phyloP scores from a whole-genome alignment of 2,888 invertebrate species.

The Anoncus sp. region DNA sequence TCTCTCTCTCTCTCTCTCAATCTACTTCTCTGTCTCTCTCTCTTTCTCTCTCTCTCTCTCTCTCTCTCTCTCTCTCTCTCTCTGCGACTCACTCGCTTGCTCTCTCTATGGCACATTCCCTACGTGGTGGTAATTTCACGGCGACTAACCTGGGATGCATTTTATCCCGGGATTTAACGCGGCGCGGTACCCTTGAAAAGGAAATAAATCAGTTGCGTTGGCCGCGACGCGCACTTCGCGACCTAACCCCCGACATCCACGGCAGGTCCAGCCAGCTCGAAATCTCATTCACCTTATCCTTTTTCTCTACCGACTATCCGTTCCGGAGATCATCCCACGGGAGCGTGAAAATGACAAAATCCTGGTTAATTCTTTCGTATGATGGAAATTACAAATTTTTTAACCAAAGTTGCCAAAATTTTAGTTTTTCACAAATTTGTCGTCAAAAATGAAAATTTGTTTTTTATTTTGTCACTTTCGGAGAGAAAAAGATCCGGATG shows the following conservation, averaged over 20 bases:
- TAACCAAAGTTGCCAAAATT: no score
- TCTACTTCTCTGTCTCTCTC: slow-evolving; percentile 41
- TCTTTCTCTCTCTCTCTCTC: slow-evolving; percentile 35
- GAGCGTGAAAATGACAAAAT: slow-evolving; percentile 30
- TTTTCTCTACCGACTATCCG: neutral
- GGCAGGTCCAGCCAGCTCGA: neutral
- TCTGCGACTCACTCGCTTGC: slow-evolving; percentile 54
- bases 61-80: slow-evolving; percentile 32
- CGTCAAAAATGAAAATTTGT: no score
- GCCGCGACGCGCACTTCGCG: slow-evolving; percentile 28
- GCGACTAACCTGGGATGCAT: slow-evolving; percentile 75
- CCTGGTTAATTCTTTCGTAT: slow-evolving; percentile 16
- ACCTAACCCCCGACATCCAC: no score
- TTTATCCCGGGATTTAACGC: slow-evolving; percentile 69
- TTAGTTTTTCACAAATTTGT: no score
- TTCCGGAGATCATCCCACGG: slow-evolving; percentile 30
- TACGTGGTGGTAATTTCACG: slow-evolving; percentile 76
- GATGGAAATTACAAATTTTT: slow-evolving; percentile 26
- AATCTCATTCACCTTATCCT: slow-evolving; percentile 8
- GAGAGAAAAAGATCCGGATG: neutral
- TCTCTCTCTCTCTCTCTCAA: slow-evolving; percentile 26
- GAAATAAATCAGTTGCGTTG: slow-evolving; percentile 66
- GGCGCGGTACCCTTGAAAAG: slow-evolving; percentile 59
- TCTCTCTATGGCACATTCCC: slow-evolving; percentile 65
- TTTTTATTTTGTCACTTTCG: no score